phyloP scores from a whole-genome alignment of 2,888 invertebrate genomes.

The Adelphocoris suturalis region DNA sequence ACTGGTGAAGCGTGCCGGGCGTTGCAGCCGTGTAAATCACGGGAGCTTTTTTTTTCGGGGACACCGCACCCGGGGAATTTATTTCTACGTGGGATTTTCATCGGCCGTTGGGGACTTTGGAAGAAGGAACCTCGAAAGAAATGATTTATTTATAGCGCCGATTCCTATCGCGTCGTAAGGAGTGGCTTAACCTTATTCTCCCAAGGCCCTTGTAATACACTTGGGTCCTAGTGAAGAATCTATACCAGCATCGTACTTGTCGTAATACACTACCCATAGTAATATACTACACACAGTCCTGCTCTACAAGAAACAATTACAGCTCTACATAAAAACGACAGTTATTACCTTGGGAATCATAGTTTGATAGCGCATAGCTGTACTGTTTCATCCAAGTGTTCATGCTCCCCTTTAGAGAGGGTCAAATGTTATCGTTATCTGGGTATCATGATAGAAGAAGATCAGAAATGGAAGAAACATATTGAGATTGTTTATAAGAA shows the following conservation, averaged over 20 bases:
- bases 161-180: conserved; percentile 64
- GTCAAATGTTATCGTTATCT: too few species aligned
- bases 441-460: too few species aligned
- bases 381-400: too few species aligned
- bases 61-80: conserved; percentile 58
- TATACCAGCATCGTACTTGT: background rate
- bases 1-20: conserved; percentile 54
- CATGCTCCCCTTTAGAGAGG: too few species aligned
- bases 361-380: too few species aligned
- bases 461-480: too few species aligned
- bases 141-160: conserved; percentile 69
- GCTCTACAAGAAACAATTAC: too few species aligned
- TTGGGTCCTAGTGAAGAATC: conserved; percentile 22
- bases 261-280: conserved; percentile 17
- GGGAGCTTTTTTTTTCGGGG: conserved; percentile 33
- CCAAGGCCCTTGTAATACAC: conserved; percentile 37
- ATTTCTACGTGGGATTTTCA: conserved; percentile 68
- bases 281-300: too few species aligned
- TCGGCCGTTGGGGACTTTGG: conserved; percentile 65
- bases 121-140: conserved; percentile 51
- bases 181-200: conserved; percentile 63
- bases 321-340: too few species aligned
- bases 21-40: conserved; percentile 66
- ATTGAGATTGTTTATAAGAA: too few species aligned
- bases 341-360: too few species aligned